A percentile compares a stretch with the other conserved stretches of the same genome.
phyloP scores from a whole-genome alignment of 2,113 vertebrate genomes.

The Scatophagus argus region DNA sequence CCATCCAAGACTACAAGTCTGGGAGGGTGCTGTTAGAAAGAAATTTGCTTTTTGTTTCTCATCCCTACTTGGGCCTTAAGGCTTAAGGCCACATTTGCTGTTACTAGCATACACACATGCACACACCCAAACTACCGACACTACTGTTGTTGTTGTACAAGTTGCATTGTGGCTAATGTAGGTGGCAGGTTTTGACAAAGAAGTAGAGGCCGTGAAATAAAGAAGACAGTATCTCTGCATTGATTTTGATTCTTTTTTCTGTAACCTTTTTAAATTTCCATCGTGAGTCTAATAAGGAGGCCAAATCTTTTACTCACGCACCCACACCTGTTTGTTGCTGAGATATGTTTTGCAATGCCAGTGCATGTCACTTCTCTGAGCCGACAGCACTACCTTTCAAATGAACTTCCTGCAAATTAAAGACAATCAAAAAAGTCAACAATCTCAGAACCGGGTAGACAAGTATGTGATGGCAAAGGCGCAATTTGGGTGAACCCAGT shows the following conservation, averaged over 20 bases:
- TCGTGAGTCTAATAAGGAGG: background rate
- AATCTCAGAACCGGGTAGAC: conserved; percentile 13
- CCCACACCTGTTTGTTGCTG: conserved; percentile 14
- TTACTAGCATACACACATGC: background rate
- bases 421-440: no score
- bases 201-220: background rate
- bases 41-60: background rate
- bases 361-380: conserved; percentile 11
- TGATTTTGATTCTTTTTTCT: background rate
- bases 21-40: background rate
- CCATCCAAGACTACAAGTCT: background rate
- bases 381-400: conserved; percentile 11
- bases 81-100: background rate
- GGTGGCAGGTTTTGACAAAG: background rate
- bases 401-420: background rate
- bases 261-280: background rate
- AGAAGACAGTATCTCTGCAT: background rate
- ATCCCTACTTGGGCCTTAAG: background rate
- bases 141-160: background rate
- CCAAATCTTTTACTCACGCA: conserved; percentile 2
- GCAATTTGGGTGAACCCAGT: conserved; percentile 50
- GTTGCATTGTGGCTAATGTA: conserved; percentile 18
- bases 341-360: conserved; percentile 10
- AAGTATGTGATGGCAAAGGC: conserved; percentile 34
- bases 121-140: background rate